Percentiles rank a stretch among this genome's conserved stretches.
phyloP scores from a whole-genome alignment of 2,888 invertebrate genomes.

The Platycheirus albimanus region DNA sequence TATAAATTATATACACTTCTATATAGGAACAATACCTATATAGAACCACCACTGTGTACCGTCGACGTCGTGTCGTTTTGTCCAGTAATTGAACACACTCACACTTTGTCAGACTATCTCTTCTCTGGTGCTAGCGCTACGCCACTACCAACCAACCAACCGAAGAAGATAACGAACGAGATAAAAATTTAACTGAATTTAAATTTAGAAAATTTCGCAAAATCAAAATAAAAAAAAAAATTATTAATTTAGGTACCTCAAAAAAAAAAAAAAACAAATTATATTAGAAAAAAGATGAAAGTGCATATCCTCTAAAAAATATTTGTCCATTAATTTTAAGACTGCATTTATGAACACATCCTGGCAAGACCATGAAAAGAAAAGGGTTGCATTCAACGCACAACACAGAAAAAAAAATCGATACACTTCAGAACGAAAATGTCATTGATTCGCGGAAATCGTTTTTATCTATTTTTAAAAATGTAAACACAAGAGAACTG shows the following conservation, averaged over 20 bases:
- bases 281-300: too few species aligned
- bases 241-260: not conserved
- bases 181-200: conserved; percentile 54
- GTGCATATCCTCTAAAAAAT: too few species aligned
- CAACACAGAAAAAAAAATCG: conserved; percentile 36
- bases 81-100: conserved; percentile 68
- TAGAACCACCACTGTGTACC: conserved; percentile 58
- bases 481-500: conserved; percentile 71
- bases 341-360: conserved; percentile 45
- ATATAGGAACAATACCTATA: conserved; percentile 49
- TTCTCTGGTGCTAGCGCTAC: conserved; percentile 62
- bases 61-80: conserved; percentile 49
- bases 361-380: not conserved
- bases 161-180: conserved; percentile 69
- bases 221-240: not conserved
- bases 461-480: conserved; percentile 41
- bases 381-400: conserved; percentile 43
- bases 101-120: conserved; percentile 66
- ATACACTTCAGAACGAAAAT: conserved; percentile 31
- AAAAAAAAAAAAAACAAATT: too few species aligned
- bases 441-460: conserved; percentile 37
- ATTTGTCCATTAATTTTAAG: not conserved
- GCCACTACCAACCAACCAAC: conserved; percentile 66
- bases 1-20: conserved; percentile 35
- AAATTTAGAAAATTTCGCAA: conserved; percentile 24